Evolutionary conservation across 1,140 invertebrate genomes (phyloP), one percentile per base, ranked within the genome.

Genomic region (Oncopodura yosiiana): DNA sequence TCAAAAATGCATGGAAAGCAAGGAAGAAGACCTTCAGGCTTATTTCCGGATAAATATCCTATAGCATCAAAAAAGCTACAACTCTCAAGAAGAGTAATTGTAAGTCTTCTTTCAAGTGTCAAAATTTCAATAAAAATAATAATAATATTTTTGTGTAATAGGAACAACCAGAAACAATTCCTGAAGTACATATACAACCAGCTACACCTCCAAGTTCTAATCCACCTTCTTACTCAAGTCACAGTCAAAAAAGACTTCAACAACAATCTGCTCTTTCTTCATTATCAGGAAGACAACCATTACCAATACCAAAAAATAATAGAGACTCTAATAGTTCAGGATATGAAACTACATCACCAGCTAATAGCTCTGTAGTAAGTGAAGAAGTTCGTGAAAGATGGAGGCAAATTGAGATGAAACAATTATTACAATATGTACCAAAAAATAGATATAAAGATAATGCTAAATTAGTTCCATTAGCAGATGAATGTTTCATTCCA

Each of bases 401-500:
- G 55, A 46, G 55, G 29, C 29, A 52, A 29, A 21, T 39, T 3
- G 55, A 63, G 30, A 19, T 63, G 1, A 60, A 61, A 38, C 8
- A 37, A 19, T 38, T 63, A 3, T 56, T n/a, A 27, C 39, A 57
- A 21, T 61, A 49, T 43, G 3, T 29, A 16, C 32, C 23, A n/a
- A 56, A 27, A 50, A 48, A 50, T 21, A 51, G 39, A 14, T 6
- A 32, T 6, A 34, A 46, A 39, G 43, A 49, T 14, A 49, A 46
- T n/a, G 24, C 41, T 21, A 39, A 18, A 36, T 42, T 30, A 11
- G 29, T 41, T 43, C 42, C 60, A 1, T 38, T 66, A 2, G 41
- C 64, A 8, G 26, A 26, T 5, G 37, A 55, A 1, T 60, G 59
- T 29, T 62, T 65, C 32, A 49, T 46, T 38, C 37, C 45, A 27